Evolutionary conservation across 2,797 vertebrate genomes (phyloP).

Genomic region (Anguilla megastoma): DNA sequence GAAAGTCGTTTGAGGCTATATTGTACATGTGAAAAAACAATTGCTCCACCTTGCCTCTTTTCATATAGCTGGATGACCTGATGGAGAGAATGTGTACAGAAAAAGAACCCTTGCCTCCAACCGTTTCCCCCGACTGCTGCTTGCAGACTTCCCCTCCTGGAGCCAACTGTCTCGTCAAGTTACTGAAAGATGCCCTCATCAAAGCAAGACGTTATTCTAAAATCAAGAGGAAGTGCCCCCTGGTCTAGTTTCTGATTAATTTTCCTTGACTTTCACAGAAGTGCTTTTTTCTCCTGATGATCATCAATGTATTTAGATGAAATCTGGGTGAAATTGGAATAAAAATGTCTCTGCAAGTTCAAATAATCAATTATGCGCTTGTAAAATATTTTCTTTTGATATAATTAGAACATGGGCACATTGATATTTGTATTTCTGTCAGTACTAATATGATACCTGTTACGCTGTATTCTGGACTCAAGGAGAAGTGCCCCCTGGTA

Average conservation of each 20-base stretch:
- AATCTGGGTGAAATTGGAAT: neutral
- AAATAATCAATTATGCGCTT: neutral
- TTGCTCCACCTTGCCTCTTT: neutral
- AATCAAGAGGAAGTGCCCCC: conserved; percentile 60
- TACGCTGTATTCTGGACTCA: too few relatives aligned
- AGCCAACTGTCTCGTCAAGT: conserved; percentile 56
- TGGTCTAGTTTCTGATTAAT: conserved; percentile 42
- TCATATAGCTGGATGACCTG: conserved; percentile 55
- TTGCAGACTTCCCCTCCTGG: neutral
- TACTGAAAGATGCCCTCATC: conserved; percentile 55
- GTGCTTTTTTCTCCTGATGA: neutral
- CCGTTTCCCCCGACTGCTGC: conserved; percentile 59
- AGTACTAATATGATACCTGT: too few relatives aligned
- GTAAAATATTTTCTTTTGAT: neutral
- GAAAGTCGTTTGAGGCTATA: neutral
- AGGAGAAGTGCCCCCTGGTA: too few relatives aligned
- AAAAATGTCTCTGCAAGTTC: neutral
- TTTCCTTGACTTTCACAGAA: neutral
- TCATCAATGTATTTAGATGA: neutral
- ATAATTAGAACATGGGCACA: neutral
- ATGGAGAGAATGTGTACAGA: conserved; percentile 48
- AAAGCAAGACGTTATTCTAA: conserved; percentile 46
- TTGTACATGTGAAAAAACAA: neutral
- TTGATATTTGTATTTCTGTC: neutral
- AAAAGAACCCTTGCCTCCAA: neutral